Evolutionary conservation across 2,888 invertebrate genomes (phyloP), one percentile per base, ranked within the genome.

Genomic region (Euplexia lucipara): DNA sequence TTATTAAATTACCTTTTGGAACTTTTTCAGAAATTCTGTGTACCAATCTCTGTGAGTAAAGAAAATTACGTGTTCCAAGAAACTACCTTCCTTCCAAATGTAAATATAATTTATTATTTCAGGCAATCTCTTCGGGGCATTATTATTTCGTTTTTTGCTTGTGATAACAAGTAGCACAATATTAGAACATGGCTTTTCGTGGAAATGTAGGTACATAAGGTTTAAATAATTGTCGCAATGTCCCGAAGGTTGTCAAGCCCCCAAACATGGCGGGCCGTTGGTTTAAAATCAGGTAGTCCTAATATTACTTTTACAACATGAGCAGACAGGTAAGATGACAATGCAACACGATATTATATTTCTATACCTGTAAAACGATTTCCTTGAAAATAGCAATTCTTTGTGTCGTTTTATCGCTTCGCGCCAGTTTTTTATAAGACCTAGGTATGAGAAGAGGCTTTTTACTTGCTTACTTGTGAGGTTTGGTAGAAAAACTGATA

Each of bases 141-240:
- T 45, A 60, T 39, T 67, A 59, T 45, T 67, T 67, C 14, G 20
- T 67, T 67, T n/a, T 67, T 26, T 30, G 45, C 20, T 67, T 49
- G 5, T 59, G 34, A 34, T 20, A 65, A 57, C 57, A 48, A 42
- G 57, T 12, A 45, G 20, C 37, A 16, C 39, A 51, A 51, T 26
- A 67, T 45, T 39, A 45, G 34, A 67, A 59, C 44, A 51, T 20
- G 34, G 14, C 9, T 32, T 37, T 26, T 32, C 8, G n/a, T 37
- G 9, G 18, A 26, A n/a, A 44, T 7, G 18, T 51, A 44, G 9
- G 18, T 51, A 34, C 14, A 14, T 10, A 9, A 14, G 18, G 16
- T 10, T 12, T 26, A 39, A 12, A 18, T 2, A 9, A 12, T 16
- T 37, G 7, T 37, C 37, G 6, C n/a, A 10, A 4, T 18, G 12